phyloP scores from a whole-genome alignment of 2,797 vertebrate species.

The Arctocebus calabarensis region DNA sequence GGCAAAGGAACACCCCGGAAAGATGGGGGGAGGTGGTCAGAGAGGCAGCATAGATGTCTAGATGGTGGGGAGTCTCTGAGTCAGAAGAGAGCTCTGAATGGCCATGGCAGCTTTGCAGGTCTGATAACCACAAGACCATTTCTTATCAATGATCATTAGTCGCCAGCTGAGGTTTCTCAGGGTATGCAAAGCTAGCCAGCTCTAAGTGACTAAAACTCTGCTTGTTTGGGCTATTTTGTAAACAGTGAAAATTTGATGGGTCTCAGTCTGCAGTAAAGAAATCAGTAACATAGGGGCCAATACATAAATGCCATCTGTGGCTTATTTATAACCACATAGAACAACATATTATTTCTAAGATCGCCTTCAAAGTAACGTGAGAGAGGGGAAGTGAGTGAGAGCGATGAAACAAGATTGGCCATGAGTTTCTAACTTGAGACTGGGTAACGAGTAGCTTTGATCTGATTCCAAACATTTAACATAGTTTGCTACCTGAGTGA shows the following conservation, averaged over 20 bases:
- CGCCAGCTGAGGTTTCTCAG: neutral
- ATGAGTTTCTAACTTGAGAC: neutral
- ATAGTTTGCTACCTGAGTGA: neutral
- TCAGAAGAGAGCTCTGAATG: neutral
- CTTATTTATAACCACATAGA: neutral
- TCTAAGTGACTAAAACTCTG: conserved; percentile 1
- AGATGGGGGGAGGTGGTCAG: neutral
- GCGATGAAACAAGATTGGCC: neutral
- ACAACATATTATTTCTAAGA: neutral
- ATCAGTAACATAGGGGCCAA: neutral
- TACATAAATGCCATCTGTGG: neutral
- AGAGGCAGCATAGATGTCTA: neutral
- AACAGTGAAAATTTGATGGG: neutral
- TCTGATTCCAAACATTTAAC: neutral
- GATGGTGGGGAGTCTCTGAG: neutral
- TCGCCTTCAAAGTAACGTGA: neutral
- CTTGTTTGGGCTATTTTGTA: conserved; percentile 5
- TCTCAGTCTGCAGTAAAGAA: neutral
- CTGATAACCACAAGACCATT: neutral
- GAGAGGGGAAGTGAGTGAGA: neutral
- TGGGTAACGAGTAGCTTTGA: neutral
- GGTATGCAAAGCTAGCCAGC: neutral
- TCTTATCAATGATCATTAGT: neutral
- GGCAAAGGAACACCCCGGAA: neutral
- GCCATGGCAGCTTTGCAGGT: neutral